Evolutionary conservation across 2,888 invertebrate species (phyloP).

Genomic region (Drosophila paramelanica): DNA sequence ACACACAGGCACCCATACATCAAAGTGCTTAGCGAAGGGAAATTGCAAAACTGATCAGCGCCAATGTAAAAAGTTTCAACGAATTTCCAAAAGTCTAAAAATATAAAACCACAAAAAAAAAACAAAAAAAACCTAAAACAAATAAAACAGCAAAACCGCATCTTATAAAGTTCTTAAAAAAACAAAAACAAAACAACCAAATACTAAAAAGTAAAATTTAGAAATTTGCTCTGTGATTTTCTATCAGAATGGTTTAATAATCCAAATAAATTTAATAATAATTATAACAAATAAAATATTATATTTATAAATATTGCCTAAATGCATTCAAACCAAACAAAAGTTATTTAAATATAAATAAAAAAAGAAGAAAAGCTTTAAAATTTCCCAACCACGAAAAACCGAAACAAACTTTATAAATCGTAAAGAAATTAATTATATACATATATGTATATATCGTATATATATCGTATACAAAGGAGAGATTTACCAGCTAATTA

Average conservation of each 20-base stretch:
- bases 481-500: constrained; percentile 23
- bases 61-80: constrained; percentile 66
- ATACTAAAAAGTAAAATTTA: constrained; percentile 54
- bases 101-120: constrained; percentile 3
- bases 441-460: constrained; percentile 10
- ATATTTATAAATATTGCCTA: constrained; percentile 65
- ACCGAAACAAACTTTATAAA: constrained; percentile 23
- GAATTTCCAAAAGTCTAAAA: constrained; percentile 65
- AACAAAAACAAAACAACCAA: constrained; percentile 17
- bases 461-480: constrained; percentile 13
- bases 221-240: constrained; percentile 83
- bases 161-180: constrained; percentile 21
- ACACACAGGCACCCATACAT: constrained; percentile 22
- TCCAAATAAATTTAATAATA: constrained; percentile 54
- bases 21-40: constrained; percentile 20
- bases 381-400: constrained; percentile 43
- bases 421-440: constrained; percentile 29
- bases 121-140: constrained; percentile 11
- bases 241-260: constrained; percentile 79
- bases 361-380: constrained; percentile 55
- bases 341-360: constrained; percentile 37
- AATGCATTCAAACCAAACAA: constrained; percentile 44
- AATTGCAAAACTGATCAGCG: constrained; percentile 49
- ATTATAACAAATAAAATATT: constrained; percentile 35
- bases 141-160: constrained; percentile 35